A percentile compares a stretch with the other conserved stretches of the same genome.
phyloP scores from a whole-genome alignment of 2,113 vertebrate species.

The Rhea pennata region DNA sequence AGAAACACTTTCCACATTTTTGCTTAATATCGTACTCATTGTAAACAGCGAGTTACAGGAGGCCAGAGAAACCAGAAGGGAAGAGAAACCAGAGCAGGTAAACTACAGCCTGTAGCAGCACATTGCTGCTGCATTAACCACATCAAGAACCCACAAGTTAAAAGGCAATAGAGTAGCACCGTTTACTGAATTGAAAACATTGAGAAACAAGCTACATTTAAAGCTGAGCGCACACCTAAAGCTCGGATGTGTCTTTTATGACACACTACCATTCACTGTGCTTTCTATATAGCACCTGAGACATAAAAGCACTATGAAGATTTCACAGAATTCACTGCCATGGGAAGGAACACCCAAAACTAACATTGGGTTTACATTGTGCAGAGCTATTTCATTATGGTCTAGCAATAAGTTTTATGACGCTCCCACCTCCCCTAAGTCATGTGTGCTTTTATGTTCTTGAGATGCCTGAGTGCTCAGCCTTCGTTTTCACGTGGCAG shows the following conservation, averaged over 20 bases:
- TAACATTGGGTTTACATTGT: not conserved
- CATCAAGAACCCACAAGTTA: not conserved
- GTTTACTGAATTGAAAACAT: not conserved
- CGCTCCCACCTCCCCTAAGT: not conserved
- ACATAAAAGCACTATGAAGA: rapidly evolving
- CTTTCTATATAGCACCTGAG: not conserved
- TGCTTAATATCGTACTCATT: not conserved
- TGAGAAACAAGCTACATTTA: not conserved
- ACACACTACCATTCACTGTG: not conserved
- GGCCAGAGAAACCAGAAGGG: too few species aligned
- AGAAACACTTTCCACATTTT: not conserved
- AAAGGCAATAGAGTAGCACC: not conserved
- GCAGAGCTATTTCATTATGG: not conserved
- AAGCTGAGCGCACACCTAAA: not conserved
- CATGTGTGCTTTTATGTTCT: not conserved
- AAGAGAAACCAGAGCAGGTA: not conserved
- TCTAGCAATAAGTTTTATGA: not conserved
- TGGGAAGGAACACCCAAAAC: not conserved
- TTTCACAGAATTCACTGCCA: not conserved
- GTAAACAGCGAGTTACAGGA: not conserved
- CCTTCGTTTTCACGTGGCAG: not conserved
- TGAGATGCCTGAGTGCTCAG: not conserved
- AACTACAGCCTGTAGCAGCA: not conserved
- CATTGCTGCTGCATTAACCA: not conserved
- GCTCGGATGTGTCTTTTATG: not conserved